phyloP scores from a whole-genome alignment of 2,888 invertebrate genomes.

The Cylindroiulus punctatus region DNA sequence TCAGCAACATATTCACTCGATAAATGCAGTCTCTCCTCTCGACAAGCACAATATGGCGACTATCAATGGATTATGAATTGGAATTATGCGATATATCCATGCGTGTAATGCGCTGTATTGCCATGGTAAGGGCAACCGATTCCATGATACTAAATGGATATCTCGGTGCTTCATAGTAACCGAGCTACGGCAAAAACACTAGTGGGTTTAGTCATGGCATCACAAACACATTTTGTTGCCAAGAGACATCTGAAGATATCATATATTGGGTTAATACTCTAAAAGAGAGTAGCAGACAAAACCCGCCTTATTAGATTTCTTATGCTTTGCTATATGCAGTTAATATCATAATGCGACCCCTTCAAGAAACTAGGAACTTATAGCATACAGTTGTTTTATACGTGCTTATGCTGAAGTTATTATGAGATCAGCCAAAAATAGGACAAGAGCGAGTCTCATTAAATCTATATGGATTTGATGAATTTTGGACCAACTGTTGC shows the following conservation, averaged over 20 bases:
- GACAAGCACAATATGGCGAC: slow-evolving; percentile 19
- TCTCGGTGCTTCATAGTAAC: neutral
- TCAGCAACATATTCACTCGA: neutral
- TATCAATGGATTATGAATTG: neutral
- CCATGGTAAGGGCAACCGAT: slow-evolving; percentile 14
- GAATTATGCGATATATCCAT: neutral
- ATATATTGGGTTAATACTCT: neutral
- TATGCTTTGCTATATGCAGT: neutral
- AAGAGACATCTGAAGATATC: neutral
- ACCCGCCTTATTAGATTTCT: neutral
- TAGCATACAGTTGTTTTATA: neutral
- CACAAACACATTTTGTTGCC: neutral
- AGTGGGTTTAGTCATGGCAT: neutral
- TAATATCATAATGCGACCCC: neutral
- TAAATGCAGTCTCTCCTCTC: neutral
- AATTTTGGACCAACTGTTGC: no score
- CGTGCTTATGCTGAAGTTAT: no score
- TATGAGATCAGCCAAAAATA: no score
- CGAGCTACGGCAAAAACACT: neutral
- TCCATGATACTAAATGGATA: neutral
- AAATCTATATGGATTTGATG: no score
- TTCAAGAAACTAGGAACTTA: neutral
- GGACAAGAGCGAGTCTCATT: no score
- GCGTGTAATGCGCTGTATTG: neutral
- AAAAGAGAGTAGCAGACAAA: neutral